Evolutionary conservation across 2,113 vertebrate species (phyloP).

Genomic region (Melanerpes aurifrons): DNA sequence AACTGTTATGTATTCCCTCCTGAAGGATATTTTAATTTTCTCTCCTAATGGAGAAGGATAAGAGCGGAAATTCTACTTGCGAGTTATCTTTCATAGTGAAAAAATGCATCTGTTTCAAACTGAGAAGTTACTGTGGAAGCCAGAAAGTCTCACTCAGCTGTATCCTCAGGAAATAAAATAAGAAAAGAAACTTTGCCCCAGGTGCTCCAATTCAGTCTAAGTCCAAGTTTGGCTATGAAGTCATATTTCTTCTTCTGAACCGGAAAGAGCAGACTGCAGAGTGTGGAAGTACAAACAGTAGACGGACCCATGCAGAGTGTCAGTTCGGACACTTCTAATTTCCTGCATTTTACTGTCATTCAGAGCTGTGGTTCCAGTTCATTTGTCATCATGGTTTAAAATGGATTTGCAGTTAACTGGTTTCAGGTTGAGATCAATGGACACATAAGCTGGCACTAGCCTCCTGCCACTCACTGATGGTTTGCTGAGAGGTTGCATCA

Average conservation of each 20-base stretch:
- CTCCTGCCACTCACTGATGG: not conserved
- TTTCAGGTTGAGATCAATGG: not conserved
- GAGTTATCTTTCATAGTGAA: conserved; percentile 68
- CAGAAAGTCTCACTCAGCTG: conserved; percentile 71
- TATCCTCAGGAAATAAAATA: conserved; percentile 69
- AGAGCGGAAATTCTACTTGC: conserved; percentile 56
- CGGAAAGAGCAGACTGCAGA: not conserved
- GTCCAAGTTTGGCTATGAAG: conserved; percentile 5
- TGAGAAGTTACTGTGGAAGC: conserved; percentile 54
- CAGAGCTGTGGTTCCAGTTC: not conserved
- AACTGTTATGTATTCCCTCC: conserved; percentile 28
- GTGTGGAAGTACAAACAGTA: not conserved
- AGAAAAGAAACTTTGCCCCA: conserved; percentile 70
- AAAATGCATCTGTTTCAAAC: conserved; percentile 72
- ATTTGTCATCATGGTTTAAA: not conserved
- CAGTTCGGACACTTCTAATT: accelerated
- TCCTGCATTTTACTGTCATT: not conserved
- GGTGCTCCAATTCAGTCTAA: conserved; percentile 50
- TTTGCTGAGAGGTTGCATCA: accelerated
- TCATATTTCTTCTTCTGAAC: not conserved
- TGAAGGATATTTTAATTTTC: conserved; percentile 68
- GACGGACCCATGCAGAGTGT: not conserved
- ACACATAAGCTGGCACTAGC: accelerated
- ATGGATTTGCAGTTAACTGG: not conserved
- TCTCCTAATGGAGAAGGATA: conserved; percentile 63